These are phyloP conservation scores for Thecophora atra DNA, from an alignment of 2,888 invertebrate genomes.

Conservation along the genomic window DNA sequence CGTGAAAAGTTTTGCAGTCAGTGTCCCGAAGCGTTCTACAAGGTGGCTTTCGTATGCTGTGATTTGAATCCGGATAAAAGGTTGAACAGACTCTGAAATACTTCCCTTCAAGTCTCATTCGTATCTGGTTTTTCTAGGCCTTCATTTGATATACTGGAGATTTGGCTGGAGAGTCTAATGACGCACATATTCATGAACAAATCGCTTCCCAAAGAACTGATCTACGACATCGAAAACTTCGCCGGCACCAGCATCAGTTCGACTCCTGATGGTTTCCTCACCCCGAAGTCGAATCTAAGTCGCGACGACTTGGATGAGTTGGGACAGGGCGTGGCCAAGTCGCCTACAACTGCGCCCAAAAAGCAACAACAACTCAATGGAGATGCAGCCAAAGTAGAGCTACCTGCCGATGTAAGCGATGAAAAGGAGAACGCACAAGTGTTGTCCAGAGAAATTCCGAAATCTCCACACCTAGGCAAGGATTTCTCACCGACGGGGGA, in stretches of 20 bases:
- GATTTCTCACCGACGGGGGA: constrained; percentile 66
- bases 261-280: constrained; percentile 61
- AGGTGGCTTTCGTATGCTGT: constrained; percentile 89
- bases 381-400: constrained; percentile 16
- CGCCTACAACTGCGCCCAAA: constrained; percentile 11
- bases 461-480: constrained; percentile 65
- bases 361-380: not conserved
- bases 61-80: constrained; percentile 89
- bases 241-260: constrained; percentile 63
- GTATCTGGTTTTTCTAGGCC: constrained; percentile 70
- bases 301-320: constrained; percentile 60
- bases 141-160: constrained; percentile 87
- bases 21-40: constrained; percentile 89
- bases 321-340: constrained; percentile 39
- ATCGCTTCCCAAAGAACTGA: constrained; percentile 73
- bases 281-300: constrained; percentile 63
- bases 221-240: constrained; percentile 81
- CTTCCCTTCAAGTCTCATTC: not conserved
- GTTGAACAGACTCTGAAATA: constrained; percentile 67
- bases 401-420: constrained; percentile 37
- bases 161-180: constrained; percentile 85
- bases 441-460: constrained; percentile 61
- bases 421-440: constrained; percentile 52
- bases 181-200: constrained; percentile 76
- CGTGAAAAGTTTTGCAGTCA: constrained; percentile 82